Base-by-base conservation (phyloP, 2,888 invertebrate species). In the Ganaspis brasiliensis region DNA sequence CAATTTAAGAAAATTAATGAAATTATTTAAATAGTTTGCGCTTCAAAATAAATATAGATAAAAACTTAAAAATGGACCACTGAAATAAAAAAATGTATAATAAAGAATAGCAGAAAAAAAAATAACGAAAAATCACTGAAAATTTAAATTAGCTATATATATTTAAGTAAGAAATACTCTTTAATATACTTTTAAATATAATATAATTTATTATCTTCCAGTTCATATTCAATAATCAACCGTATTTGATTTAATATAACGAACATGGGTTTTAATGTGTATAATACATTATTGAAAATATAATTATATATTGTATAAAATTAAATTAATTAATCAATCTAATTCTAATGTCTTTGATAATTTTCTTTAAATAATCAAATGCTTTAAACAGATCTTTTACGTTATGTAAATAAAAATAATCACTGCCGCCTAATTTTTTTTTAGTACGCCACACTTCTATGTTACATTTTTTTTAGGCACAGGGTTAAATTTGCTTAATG, bases 401-500 rank as follows among this genome's bases (percentile, higher is more conserved):
- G 8, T 63, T 10, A 31, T 37, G 37, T 19, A 35, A 5, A 5
- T 16, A 61, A 31, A 35, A 59, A 12, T 12, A 12, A 59, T 31
- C 31, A 37, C 35, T 61, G 35, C 19, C n/a, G 19, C 3, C 37
- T 61, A 61, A 16, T 35, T 10, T 5, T 16, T n/a, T n/a, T n/a
- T 26, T 59, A 59, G 26, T 8, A 16, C 37, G 19, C 61, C 19
- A 19, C 21, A 63, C 37, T 63, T 21, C 35, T 63, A 14, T 16
- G 21, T 63, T 40, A 26, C 14, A 45, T 24, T 67, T 45, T 12
- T 40, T 67, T 24, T 24, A 63, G 61, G 61, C 61, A 63, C 61
- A 10, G 40, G 2, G 19, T 52, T 63, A 63, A 63, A 63, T 40
- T 75, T 78, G 67, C 24, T 81, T 78, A 71, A 74, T 37, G 24